Evolutionary conservation across 2,797 vertebrate species (phyloP).

Genomic region (Chelmon rostratus): DNA sequence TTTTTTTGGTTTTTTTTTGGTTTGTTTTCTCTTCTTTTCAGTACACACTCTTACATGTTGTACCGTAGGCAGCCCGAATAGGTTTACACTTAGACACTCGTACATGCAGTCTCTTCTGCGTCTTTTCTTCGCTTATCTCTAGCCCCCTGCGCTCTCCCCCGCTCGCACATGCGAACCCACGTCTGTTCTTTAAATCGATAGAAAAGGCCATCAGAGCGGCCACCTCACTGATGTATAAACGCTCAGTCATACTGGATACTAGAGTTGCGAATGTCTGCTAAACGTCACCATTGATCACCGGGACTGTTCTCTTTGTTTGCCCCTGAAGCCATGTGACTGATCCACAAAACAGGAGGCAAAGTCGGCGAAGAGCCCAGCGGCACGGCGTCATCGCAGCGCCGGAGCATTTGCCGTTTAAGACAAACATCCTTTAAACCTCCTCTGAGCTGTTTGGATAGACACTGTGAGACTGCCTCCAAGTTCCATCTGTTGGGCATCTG

Average conservation of each 20-base stretch:
- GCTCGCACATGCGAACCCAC: conserved; percentile 31
- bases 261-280: conserved; percentile 53
- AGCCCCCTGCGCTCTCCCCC: conserved; percentile 43
- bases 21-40: conserved; percentile 25
- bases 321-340: conserved; percentile 44
- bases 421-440: conserved; percentile 42
- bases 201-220: conserved; percentile 55
- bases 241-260: conserved; percentile 58
- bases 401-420: conserved; percentile 21
- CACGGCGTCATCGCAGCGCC: conserved; percentile 27
- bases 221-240: conserved; percentile 56
- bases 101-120: conserved; percentile 40
- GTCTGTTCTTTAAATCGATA: conserved; percentile 43
- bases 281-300: conserved; percentile 47
- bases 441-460: conserved; percentile 70
- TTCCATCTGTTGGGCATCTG: conserved; percentile 59
- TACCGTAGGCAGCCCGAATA: conserved; percentile 60
- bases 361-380: conserved; percentile 32
- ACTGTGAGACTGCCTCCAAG: conserved; percentile 79
- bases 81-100: conserved; percentile 65
- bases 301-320: conserved; percentile 29
- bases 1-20: conserved; percentile 5
- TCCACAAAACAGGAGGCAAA: conserved; percentile 34
- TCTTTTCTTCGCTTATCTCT: conserved; percentile 57
- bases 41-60: conserved; percentile 54